phyloP scores from a whole-genome alignment of 2,888 invertebrate species.

The Epirrhoe tristata region DNA sequence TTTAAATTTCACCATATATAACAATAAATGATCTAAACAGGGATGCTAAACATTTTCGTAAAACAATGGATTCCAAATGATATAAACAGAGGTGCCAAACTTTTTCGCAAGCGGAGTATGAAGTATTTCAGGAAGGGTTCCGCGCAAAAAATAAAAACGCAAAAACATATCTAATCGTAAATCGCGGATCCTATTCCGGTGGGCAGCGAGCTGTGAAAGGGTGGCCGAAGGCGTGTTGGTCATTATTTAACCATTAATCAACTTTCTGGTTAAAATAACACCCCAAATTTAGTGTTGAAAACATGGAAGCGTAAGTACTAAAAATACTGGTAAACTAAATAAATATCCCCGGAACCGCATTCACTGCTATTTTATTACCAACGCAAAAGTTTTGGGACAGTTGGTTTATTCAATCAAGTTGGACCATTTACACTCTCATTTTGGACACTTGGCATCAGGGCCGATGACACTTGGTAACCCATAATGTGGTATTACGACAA shows the following conservation, averaged over 20 bases:
- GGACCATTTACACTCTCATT: not conserved
- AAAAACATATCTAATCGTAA: slow-evolving; percentile 38
- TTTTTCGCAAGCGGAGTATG: not conserved
- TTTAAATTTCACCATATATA: no score
- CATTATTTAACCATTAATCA: slow-evolving; percentile 49
- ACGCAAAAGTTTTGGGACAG: not conserved
- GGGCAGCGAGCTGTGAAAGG: slow-evolving; percentile 45
- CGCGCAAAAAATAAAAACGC: slow-evolving; percentile 25
- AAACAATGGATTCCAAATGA: not conserved
- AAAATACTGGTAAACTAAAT: slow-evolving; percentile 2
- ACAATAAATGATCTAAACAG: no score
- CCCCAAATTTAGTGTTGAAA: slow-evolving; percentile 33
- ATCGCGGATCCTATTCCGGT: slow-evolving; percentile 36
- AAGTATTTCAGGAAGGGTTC: slow-evolving; percentile 9
- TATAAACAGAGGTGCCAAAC: not conserved
- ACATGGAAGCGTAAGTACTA: slow-evolving; percentile 5
- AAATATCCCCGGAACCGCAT: not conserved
- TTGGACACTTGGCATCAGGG: no score
- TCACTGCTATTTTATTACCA: not conserved
- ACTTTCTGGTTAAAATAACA: slow-evolving; percentile 46
- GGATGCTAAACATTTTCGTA: no score
- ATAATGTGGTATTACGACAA: no score
- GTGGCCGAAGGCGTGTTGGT: slow-evolving; percentile 45
- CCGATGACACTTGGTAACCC: no score
- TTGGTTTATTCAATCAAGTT: not conserved